Evolutionary conservation across 2,797 vertebrate species (phyloP).

Genomic region (Hydrolagus colliei): DNA sequence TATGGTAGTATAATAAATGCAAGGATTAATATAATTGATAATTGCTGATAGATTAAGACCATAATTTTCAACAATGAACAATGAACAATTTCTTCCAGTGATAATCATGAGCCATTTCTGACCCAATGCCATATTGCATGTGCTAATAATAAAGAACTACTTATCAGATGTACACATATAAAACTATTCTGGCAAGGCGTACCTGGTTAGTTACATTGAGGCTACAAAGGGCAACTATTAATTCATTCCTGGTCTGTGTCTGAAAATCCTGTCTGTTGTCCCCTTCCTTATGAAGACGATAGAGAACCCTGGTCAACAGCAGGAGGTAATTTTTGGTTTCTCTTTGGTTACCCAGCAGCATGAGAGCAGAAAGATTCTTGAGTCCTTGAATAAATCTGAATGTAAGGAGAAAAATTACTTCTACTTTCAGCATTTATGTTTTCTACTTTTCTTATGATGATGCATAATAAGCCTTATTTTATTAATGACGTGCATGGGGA

Average conservation of each 20-base stretch:
- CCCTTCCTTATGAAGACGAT: slow-evolving; percentile 52
- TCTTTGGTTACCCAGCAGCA: slow-evolving; percentile 49
- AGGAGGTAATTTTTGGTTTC: slow-evolving; percentile 60
- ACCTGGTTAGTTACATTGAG: slow-evolving; percentile 56
- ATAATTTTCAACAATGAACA: too few relatives aligned
- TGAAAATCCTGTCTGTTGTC: slow-evolving; percentile 41
- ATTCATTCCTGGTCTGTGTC: slow-evolving; percentile 47
- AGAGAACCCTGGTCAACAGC: slow-evolving; percentile 54
- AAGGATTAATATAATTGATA: too few relatives aligned
- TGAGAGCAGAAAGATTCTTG: slow-evolving; percentile 57
- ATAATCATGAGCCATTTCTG: too few relatives aligned
- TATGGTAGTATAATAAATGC: too few relatives aligned
- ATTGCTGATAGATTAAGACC: too few relatives aligned
- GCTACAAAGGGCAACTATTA: slow-evolving; percentile 54
- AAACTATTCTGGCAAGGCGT: neutral
- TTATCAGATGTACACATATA: too few relatives aligned
- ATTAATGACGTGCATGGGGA: neutral
- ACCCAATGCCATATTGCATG: too few relatives aligned
- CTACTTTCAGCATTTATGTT: neutral
- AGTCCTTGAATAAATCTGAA: slow-evolving; percentile 56
- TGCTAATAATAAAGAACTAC: too few relatives aligned
- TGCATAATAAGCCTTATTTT: neutral
- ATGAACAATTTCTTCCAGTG: too few relatives aligned
- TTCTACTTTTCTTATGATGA: neutral
- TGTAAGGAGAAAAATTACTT: slow-evolving; percentile 14